Evolutionary conservation across 2,113 vertebrate species (phyloP), one percentile per base, ranked within the genome.

Genomic region (Pollimyrus isidori): DNA sequence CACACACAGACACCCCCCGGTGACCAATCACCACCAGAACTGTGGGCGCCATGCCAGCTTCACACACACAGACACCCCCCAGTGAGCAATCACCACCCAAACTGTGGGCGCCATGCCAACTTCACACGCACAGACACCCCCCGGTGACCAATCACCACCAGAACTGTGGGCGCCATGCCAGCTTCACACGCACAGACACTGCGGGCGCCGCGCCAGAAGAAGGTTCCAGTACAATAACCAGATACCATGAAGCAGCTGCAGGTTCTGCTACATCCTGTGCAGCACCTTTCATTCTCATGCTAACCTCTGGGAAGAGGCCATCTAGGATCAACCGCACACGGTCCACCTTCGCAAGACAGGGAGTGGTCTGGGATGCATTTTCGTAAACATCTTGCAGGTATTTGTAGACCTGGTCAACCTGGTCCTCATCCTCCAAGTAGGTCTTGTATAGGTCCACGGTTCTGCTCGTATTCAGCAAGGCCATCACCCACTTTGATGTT

Each of bases 261-360:
- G 49, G n/a, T 11, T 30, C 49, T 52, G 49, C 49, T 35, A 52
- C 39, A 52, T 35, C 48, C 84, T 52, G 4, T 30, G 30, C 26
- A 86, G 49, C 6, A 49, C 26, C n/a, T 7, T 9, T 52, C 85
- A 50, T 48, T 90, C 49, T 52, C 46, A 46, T 19, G 5, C 93
- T 95, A 89, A 98, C 98, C 96, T 99, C 98, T 1, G 98, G 98
- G 58, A 99, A 91, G 15, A 99, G 97, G 85, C 99, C 98, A 45
- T 99, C 97, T 0, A 97, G 92, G 88, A 99, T 96, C 91, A 98
- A 97, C 1, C 94, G 94, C 73, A 97, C 94, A 52, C 90, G 91
- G 35, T 97, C 96, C 3, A 95, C 89, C 0, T 90, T 93, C 10
- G 93, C 90, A 5, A 92, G 89, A 0, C 85, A 92, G 3, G 93